A percentile compares a stretch with the other conserved stretches of the same genome.
These are phyloP conservation scores for Pituophis catenifer DNA, from an alignment of 2,113 vertebrate genomes.

Conservation along the genomic window DNA sequence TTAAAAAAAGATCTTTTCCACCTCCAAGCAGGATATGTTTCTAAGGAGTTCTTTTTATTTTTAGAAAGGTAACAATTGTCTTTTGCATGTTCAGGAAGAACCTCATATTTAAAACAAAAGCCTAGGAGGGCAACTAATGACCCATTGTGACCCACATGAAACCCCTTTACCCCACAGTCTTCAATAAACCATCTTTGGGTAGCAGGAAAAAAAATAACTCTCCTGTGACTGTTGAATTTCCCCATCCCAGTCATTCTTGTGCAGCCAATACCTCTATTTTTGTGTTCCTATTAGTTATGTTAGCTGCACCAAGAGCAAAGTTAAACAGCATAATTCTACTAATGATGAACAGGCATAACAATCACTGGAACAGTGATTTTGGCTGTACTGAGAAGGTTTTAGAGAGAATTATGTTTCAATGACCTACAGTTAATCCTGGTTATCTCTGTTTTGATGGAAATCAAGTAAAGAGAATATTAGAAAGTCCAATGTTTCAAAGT, in stretches of 20 bases:
- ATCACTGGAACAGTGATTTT: neutral
- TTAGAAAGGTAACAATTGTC: neutral
- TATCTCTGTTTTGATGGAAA: neutral
- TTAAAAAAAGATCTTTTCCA: neutral
- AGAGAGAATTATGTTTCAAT: neutral
- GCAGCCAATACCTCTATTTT: neutral
- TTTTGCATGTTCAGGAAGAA: neutral
- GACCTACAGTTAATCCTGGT: neutral
- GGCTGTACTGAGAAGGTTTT: neutral
- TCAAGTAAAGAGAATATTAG: neutral
- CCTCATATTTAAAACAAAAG: neutral
- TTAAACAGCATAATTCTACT: neutral
- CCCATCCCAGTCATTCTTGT: neutral
- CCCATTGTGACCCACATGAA: neutral
- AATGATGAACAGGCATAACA: neutral
- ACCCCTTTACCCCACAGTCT: neutral
- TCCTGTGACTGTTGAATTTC: neutral
- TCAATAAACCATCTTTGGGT: neutral
- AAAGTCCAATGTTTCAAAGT: neutral
- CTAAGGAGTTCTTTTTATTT: slow-evolving; percentile 31
- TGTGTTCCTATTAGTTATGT: neutral
- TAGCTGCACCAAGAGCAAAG: neutral
- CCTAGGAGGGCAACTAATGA: neutral
- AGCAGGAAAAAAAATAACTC: neutral
- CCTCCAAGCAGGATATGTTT: slow-evolving; percentile 25